These are phyloP conservation scores for Xenopus tropicalis DNA, from an alignment of 2,113 vertebrate genomes.

Conservation along the genomic window DNA sequence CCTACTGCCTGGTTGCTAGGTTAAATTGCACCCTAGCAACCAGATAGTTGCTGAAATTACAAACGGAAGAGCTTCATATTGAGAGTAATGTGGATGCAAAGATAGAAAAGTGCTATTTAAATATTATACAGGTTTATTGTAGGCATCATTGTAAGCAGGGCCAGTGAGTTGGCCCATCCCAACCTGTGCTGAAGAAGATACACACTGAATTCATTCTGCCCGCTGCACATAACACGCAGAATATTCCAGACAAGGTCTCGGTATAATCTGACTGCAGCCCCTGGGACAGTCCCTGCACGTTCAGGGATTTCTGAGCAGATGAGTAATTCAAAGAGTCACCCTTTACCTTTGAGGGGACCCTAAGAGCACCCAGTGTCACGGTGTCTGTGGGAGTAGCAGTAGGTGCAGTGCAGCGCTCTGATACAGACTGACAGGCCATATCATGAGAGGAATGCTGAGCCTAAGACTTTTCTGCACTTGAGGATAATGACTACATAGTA, in stretches of 20 bases:
- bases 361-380: background rate
- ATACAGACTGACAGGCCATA: slow-evolving; percentile 18
- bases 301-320: background rate
- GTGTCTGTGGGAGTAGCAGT: background rate
- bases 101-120: too few species aligned
- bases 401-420: slow-evolving; percentile 2
- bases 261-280: slow-evolving; percentile 1
- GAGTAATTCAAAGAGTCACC: slow-evolving; percentile 28
- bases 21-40: too few species aligned
- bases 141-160: too few species aligned
- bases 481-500: background rate
- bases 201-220: slow-evolving; percentile 8
- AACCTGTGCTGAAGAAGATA: background rate
- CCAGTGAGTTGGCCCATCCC: too few species aligned
- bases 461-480: background rate
- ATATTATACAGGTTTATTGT: too few species aligned
- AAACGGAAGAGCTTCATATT: too few species aligned
- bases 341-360: slow-evolving; percentile 35
- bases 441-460: background rate
- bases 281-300: slow-evolving; percentile 7
- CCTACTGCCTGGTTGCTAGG: too few species aligned
- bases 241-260: slow-evolving; percentile 9
- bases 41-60: too few species aligned
- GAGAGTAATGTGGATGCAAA: too few species aligned
- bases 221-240: slow-evolving; percentile 5